Base-by-base conservation (phyloP, 1,140 invertebrate genomes). In the Procambarus virginalis region DNA sequence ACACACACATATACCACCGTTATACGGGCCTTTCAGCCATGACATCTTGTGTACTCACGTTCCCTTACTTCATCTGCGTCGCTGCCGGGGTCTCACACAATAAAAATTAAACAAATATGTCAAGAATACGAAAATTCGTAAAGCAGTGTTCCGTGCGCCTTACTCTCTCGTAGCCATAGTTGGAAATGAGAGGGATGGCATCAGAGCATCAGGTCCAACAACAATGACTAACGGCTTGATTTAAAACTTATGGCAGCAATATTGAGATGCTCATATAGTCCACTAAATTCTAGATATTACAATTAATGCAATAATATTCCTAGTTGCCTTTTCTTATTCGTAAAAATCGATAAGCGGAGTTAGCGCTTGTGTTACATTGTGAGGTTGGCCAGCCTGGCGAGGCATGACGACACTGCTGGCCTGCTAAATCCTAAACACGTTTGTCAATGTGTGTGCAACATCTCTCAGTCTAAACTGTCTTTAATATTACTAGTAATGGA, bases 141-240 rank as follows among this genome's bases (percentile, higher is more conserved):
- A 46, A 81, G 51, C 51, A 48, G 51, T 22, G 20, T 60, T 22
- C 46, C 14, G 77, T 81, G 20, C 79, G 22, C 60, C 51, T 60
- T 60, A 81, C 51, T 81, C 79, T 81, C 79, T 81, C 51, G 79
- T 81, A 81, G 79, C 79, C 79, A 81, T 81, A 81, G 79, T 81
- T 81, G 51, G 79, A 60, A 81, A 81, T 81, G 79, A 81, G 17
- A 34, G 12, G 46, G 79, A 22, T 1, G 34, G 34, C 34, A 34
- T 34, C 34, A 34, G 48, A 17, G 46, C 48, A 79, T 9, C 12
- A 51, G 5, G 51, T 12, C 77, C 46, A 76, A 51, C 48, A 46
- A 79, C 77, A 79, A 17, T 9, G 49, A 46, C 10, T 4, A n/a
- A 12, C 4, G 17, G 17, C 49, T 34, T 5, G 5, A 0, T 0